phyloP scores from a whole-genome alignment of 2,888 invertebrate genomes.

The Nomada hirtipes region DNA sequence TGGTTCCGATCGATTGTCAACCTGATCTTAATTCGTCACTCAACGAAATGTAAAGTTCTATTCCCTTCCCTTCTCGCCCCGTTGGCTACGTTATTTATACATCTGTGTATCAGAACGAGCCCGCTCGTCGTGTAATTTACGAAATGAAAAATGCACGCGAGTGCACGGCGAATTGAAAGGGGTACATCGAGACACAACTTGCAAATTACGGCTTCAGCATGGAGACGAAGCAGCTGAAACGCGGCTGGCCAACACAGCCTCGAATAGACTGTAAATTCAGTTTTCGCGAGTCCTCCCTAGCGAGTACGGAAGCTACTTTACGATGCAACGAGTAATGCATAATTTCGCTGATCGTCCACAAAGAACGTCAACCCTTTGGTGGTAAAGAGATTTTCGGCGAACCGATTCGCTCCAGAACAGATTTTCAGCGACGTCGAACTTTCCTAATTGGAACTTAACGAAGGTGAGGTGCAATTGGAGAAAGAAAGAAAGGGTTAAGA shows the following conservation, averaged over 20 bases:
- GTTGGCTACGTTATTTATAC: neutral
- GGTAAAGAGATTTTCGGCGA: constrained; percentile 49
- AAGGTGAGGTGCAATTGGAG: neutral
- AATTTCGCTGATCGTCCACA: constrained; percentile 53
- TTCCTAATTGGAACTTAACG: constrained; percentile 49
- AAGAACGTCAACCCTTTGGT: constrained; percentile 41
- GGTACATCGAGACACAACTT: constrained; percentile 32
- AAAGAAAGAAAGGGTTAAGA: neutral
- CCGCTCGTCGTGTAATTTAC: neutral
- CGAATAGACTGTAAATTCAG: constrained; percentile 53
- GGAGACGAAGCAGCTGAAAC: constrained; percentile 1
- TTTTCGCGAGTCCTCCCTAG: constrained; percentile 32
- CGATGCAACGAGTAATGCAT: constrained; percentile 59
- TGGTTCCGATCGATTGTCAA: no score
- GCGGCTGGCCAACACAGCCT: constrained; percentile 1
- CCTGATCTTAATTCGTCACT: no score
- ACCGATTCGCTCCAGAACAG: constrained; percentile 11
- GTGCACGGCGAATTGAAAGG: neutral
- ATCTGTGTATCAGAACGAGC: neutral
- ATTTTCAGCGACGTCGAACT: constrained; percentile 45
- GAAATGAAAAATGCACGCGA: constrained; percentile 11
- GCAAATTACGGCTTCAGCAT: constrained; percentile 36
- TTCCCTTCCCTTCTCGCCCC: neutral
- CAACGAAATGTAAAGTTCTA: no score
- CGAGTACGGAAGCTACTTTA: constrained; percentile 48